A percentile compares a stretch with the other conserved stretches of the same genome.
phyloP scores from a whole-genome alignment of 2,888 invertebrate species.

The Ametastegia equiseti region DNA sequence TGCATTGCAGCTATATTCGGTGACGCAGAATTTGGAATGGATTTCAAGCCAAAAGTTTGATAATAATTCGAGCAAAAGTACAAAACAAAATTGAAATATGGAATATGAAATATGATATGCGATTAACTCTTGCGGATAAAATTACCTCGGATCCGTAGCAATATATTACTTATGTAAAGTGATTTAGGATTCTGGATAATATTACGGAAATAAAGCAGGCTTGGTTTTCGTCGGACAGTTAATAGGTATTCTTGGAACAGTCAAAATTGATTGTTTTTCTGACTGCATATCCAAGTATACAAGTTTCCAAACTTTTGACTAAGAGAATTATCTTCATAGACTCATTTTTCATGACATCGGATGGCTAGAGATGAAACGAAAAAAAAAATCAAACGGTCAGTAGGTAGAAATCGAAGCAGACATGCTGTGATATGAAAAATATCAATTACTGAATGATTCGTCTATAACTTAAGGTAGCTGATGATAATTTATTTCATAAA shows the following conservation, averaged over 20 bases:
- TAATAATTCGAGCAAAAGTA: not conserved
- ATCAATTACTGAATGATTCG: not conserved
- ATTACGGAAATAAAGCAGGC: constrained; percentile 23
- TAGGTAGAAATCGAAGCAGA: not conserved
- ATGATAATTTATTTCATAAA: no score
- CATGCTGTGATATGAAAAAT: not conserved
- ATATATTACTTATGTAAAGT: constrained; percentile 29
- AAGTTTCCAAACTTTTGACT: not conserved
- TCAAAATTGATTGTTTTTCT: not conserved
- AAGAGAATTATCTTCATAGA: not conserved
- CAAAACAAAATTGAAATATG: constrained; percentile 21
- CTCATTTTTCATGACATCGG: not conserved
- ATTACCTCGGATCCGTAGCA: constrained; percentile 14
- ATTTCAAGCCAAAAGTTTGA: constrained; percentile 4
- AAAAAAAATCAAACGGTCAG: not conserved
- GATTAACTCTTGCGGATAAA: constrained; percentile 27
- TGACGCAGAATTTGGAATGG: not conserved
- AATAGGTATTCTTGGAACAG: not conserved
- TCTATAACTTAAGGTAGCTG: no score
- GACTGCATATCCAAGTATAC: not conserved
- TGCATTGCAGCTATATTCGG: not conserved
- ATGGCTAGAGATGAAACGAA: not conserved
- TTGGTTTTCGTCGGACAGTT: constrained; percentile 1
- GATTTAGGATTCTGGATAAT: constrained; percentile 18
- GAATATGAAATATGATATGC: constrained; percentile 10